phyloP scores from a whole-genome alignment of 92 coral and sea anemone species.

The Zoanthus sociatus region DNA sequence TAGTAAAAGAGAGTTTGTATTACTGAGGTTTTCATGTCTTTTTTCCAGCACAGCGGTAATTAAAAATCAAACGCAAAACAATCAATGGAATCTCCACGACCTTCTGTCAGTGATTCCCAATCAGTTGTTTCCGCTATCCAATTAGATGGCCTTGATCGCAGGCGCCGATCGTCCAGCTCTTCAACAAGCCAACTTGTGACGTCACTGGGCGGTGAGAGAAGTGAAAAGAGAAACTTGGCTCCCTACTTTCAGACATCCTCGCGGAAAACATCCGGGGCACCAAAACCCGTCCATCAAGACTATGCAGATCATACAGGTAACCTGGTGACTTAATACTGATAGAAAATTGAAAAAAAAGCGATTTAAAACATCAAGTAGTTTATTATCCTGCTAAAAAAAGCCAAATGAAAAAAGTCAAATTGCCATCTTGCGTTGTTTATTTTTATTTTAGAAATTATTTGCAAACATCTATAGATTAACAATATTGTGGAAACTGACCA shows the following conservation, averaged over 20 bases:
- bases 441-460: too few species aligned
- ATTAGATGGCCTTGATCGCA: slow-evolving; percentile 38
- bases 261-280: slow-evolving; percentile 62
- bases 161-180: slow-evolving; percentile 70
- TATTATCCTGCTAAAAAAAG: too few species aligned
- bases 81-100: slow-evolving; percentile 39
- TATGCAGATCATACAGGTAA: slow-evolving; percentile 19
- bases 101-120: slow-evolving; percentile 27
- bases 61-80: not conserved
- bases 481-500: too few species aligned
- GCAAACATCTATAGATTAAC: too few species aligned
- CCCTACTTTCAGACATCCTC: slow-evolving; percentile 72
- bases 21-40: too few species aligned
- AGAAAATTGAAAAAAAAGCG: too few species aligned
- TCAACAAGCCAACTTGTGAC: slow-evolving; percentile 54
- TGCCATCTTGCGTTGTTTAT: too few species aligned
- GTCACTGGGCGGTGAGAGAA: slow-evolving; percentile 57
- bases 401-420: too few species aligned
- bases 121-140: slow-evolving; percentile 52
- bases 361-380: too few species aligned
- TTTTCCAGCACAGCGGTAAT: not conserved
- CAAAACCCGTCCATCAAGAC: slow-evolving; percentile 8
- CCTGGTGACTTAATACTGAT: too few species aligned
- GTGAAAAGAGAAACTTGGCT: slow-evolving; percentile 60
- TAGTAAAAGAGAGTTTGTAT: too few species aligned